Percentiles rank a stretch among this genome's conserved stretches.
Conservation (phyloP, 2,797 vertebrate genomes). For the Pangasius larnaudii region DNA sequence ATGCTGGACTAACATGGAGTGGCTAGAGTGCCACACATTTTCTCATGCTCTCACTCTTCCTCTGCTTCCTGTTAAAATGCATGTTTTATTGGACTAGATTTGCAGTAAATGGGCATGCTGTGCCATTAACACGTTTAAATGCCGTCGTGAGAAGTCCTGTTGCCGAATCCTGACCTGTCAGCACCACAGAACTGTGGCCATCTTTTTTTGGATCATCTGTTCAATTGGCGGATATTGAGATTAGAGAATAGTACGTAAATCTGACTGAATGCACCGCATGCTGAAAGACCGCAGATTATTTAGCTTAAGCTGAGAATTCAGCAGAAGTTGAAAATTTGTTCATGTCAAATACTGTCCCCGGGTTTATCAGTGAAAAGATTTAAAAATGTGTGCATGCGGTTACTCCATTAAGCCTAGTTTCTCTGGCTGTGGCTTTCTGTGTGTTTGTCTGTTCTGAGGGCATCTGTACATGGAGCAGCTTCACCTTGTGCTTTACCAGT, state of each 20-base stretch:
- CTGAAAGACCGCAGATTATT: conserved; percentile 40
- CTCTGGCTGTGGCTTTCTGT: conserved; percentile 33
- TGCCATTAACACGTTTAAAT: conserved; percentile 27
- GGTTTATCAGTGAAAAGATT: conserved; percentile 4
- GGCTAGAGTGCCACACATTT: conserved; percentile 5
- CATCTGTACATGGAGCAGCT: conserved; percentile 37
- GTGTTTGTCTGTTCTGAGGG: conserved; percentile 39
- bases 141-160: conserved; percentile 13
- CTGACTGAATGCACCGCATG: conserved; percentile 62
- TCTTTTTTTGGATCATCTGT: conserved; percentile 52
- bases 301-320: conserved; percentile 17
- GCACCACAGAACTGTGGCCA: conserved; percentile 24
- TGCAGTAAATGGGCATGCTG: conserved; percentile 21
- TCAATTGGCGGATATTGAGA: conserved; percentile 39
- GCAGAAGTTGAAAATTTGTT: neutral
- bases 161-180: conserved; percentile 20
- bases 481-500: conserved; percentile 8
- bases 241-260: conserved; percentile 37
- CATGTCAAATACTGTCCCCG: neutral
- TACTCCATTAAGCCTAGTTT: conserved; percentile 35
- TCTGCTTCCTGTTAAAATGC: conserved; percentile 39
- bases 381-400: conserved; percentile 32
- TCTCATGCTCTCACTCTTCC: neutral
- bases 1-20: conserved; percentile 63
- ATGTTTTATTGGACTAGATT: conserved; percentile 21